These are phyloP conservation scores for Cantharis rustica DNA, from an alignment of 2,888 invertebrate genomes.

Conservation along the genomic window DNA sequence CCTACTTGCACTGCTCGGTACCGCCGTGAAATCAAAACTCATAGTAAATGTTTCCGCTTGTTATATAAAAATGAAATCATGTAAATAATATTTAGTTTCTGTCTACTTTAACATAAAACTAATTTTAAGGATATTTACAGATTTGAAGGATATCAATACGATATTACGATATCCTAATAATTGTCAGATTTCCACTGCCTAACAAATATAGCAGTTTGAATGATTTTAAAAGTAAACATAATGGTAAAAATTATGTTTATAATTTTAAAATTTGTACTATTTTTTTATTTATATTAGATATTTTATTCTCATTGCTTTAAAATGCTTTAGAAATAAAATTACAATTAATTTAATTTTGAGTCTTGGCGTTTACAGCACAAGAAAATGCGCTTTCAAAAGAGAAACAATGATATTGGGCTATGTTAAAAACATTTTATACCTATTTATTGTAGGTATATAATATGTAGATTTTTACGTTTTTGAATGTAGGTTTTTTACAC, in stretches of 20 bases:
- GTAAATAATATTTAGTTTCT: conserved; percentile 28
- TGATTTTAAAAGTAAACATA: neutral
- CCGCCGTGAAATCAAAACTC: conserved; percentile 43
- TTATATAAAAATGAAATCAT: conserved; percentile 24
- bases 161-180: neutral
- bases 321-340: no score
- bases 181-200: neutral
- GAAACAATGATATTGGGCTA: no score
- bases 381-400: no score
- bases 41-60: conserved; percentile 32
- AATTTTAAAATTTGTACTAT: neutral
- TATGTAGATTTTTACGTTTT: no score
- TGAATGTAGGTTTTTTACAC: no score
- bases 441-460: no score
- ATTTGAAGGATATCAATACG: neutral
- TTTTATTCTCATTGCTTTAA: no score
- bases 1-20: conserved; percentile 37
- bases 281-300: no score
- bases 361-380: no score
- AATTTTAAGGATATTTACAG: conserved; percentile 1
- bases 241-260: neutral
- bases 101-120: neutral
- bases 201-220: neutral
- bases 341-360: no score
- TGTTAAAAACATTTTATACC: no score